Base-by-base conservation (phyloP, 2,888 invertebrate genomes). In the Leucoptera coffeella region DNA sequence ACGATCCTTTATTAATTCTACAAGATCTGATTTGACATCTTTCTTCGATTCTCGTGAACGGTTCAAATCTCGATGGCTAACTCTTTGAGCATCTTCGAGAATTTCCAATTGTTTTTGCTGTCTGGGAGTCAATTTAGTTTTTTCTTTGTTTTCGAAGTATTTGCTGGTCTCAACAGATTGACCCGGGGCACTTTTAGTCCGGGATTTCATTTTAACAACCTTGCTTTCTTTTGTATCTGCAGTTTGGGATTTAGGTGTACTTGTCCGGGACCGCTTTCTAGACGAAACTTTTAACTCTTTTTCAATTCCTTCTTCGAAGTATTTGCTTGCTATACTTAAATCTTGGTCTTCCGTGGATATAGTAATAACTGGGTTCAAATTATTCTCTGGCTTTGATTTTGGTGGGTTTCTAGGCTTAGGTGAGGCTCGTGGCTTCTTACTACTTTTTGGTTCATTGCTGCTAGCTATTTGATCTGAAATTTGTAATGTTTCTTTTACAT, bases 1-100 rank as follows among this genome's bases (percentile, higher is more conserved):
- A 33, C 71, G 54, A 21, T 43, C 50, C 42, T 75, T 74, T 23
- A 77, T 54, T 26, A 79, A 53, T 29, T 54, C 43, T n/a, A 75
- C 50, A 15, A 77, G 56, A 37, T 75, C 75, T 23, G 45, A 47
- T 25, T 52, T 62, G 3, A 76, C 60, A 49, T 76, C 58, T 33
- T 43, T 51, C 32, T 52, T 55, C 17, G 38, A 47, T 22, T 29
- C 22, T 42, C 39, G 47, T 15, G 36, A 37, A 39, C 46, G 58
- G 8, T 28, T 22, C 15, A 67, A 36, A 41, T 67, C 64, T 45
- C 41, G 57, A 34, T 69, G 67, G 33, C 56, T 65, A 2, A 65
- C 45, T 43, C 67, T 56, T 30, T 47, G 42, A 14, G 41, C 37
- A 29, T 57, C 53, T 41, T 56, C 50, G 29, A 38, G 35, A 15